Percentiles rank a stretch among this genome's conserved stretches.
phyloP scores from a whole-genome alignment of 2,888 invertebrate genomes.

The Eupithecia subfuscata region DNA sequence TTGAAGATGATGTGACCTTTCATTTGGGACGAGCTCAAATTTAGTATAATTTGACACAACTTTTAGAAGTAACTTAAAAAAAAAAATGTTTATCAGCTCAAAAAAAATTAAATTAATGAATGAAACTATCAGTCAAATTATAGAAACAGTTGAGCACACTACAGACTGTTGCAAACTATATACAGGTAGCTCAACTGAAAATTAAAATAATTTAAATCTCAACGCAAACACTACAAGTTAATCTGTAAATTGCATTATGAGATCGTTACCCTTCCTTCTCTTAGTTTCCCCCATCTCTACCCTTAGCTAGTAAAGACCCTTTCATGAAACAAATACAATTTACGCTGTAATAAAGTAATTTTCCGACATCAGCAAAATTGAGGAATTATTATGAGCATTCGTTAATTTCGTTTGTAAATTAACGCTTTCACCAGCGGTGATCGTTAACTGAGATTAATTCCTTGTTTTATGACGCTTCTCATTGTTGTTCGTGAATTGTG shows the following conservation, averaged over 20 bases:
- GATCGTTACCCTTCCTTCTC: neutral
- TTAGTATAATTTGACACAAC: neutral
- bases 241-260: neutral
- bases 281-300: neutral
- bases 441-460: conserved; percentile 11
- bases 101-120: too few species aligned
- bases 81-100: too few species aligned
- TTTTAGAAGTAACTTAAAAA: too few species aligned
- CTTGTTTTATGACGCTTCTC: neutral
- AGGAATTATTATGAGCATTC: conserved; percentile 43
- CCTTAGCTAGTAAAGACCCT: conserved; percentile 35
- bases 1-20: neutral
- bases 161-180: too few species aligned
- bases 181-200: too few species aligned
- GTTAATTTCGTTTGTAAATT: conserved; percentile 40
- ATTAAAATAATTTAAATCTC: neutral
- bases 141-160: too few species aligned
- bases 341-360: conserved; percentile 50
- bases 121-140: too few species aligned
- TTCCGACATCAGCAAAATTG: conserved; percentile 47
- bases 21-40: neutral
- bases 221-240: neutral
- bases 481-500: neutral
- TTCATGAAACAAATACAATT: conserved; percentile 48
- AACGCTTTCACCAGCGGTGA: conserved; percentile 24